Evolutionary conservation across 2,888 invertebrate genomes (phyloP).

Genomic region (Agrochola circellaris): DNA sequence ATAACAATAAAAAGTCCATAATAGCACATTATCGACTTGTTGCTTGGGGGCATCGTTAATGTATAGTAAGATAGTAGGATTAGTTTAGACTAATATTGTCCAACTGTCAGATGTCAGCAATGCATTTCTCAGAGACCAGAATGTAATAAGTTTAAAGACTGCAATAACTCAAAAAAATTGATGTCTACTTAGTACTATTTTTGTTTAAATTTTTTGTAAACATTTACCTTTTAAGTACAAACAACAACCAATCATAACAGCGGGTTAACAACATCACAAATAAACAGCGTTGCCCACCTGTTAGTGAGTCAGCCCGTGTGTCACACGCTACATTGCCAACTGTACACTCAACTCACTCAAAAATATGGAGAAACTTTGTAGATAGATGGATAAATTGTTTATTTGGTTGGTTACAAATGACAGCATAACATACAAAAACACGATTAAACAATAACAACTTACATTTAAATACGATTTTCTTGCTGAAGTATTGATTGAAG

Average conservation of each 20-base stretch:
- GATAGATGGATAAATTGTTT: not conserved
- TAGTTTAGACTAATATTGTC: too few species aligned
- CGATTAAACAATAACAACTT: not conserved
- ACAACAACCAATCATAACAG: not conserved
- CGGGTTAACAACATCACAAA: constrained; percentile 19
- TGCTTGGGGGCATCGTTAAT: too few species aligned
- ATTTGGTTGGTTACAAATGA: not conserved
- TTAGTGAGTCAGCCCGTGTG: constrained; percentile 42
- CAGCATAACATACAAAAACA: not conserved
- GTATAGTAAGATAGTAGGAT: too few species aligned
- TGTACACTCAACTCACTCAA: not conserved
- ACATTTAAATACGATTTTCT: not conserved
- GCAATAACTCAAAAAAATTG: too few species aligned
- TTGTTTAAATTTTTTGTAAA: not conserved
- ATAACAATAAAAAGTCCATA: too few species aligned
- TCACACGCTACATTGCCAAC: constrained; percentile 38
- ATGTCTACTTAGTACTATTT: not conserved
- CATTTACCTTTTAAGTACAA: constrained; percentile 11
- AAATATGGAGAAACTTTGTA: not conserved
- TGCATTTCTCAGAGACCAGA: not conserved
- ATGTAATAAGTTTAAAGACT: too few species aligned
- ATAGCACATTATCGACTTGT: too few species aligned
- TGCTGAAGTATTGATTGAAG: not conserved
- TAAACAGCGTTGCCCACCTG: constrained; percentile 23
- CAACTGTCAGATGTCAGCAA: not conserved